These are phyloP conservation scores for Genyomyrus donnyi DNA, from an alignment of 2,113 vertebrate species.

Conservation along the genomic window DNA sequence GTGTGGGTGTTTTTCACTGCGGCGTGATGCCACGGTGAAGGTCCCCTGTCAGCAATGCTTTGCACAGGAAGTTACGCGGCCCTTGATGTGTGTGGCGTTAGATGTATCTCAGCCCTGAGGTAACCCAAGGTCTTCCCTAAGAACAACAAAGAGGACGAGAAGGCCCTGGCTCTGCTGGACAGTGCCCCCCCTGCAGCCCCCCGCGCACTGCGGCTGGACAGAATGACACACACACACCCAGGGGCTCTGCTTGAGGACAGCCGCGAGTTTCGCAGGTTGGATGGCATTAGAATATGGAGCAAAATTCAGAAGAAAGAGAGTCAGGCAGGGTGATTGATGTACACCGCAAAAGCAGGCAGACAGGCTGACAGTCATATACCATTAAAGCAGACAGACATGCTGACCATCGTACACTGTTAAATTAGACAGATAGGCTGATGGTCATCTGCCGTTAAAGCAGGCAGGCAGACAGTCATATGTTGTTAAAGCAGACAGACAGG, in stretches of 20 bases:
- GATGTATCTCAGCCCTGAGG: constrained; percentile 4
- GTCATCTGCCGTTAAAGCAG: neutral
- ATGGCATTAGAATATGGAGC: neutral
- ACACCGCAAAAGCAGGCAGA: neutral
- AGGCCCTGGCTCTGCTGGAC: constrained; percentile 72
- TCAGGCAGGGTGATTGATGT: neutral
- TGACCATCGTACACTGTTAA: neutral
- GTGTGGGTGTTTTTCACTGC: constrained; percentile 9
- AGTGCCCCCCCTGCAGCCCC: constrained; percentile 76
- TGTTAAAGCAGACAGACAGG: neutral
- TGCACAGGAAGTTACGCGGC: neutral
- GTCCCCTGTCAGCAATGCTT: neutral
- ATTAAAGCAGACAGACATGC: too few species aligned
- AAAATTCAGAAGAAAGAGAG: neutral
- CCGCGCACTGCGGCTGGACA: constrained; percentile 73
- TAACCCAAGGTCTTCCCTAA: constrained; percentile 34
- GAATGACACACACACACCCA: constrained; percentile 80
- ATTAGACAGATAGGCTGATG: neutral
- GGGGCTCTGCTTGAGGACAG: constrained; percentile 73
- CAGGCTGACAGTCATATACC: neutral
- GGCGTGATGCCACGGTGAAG: neutral
- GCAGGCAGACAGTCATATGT: neutral
- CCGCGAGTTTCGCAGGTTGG: constrained; percentile 74
- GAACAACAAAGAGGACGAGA: constrained; percentile 80
- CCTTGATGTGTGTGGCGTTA: constrained; percentile 3